A percentile compares a stretch with the other conserved stretches of the same genome.
Evolutionary conservation across 1,140 invertebrate genomes (phyloP).

Genomic region (Bombus balteatus): DNA sequence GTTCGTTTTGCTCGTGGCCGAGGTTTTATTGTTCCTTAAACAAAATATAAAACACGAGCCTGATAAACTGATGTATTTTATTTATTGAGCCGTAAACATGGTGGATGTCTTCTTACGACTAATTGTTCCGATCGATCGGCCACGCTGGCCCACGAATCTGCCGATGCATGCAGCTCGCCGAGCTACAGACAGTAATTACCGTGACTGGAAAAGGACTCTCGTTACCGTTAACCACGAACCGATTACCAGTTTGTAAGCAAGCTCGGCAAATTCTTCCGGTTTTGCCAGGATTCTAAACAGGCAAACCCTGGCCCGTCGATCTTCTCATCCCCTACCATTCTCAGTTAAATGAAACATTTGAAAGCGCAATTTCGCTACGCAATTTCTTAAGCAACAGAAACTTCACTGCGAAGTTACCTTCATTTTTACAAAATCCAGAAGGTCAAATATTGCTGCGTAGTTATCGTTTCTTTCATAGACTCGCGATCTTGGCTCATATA

Average conservation of each 20-base stretch:
- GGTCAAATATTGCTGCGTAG: no score
- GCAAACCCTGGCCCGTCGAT: slow-evolving; percentile 8
- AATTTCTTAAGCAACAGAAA: no score
- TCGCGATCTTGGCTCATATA: no score
- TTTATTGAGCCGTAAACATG: not conserved
- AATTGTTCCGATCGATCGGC: slow-evolving; percentile 22
- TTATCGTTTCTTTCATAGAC: no score
- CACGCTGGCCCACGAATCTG: not conserved
- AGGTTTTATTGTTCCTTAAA: not conserved
- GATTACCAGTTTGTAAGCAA: slow-evolving; percentile 42
- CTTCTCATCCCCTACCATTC: not conserved
- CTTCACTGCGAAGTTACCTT: no score
- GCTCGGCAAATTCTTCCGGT: slow-evolving; percentile 33
- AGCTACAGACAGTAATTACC: slow-evolving; percentile 25
- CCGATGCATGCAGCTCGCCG: not conserved
- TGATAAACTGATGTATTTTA: not conserved
- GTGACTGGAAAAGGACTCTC: slow-evolving; percentile 35
- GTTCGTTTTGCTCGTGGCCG: not conserved
- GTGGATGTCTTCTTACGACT: not conserved
- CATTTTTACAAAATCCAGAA: no score
- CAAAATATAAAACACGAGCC: not conserved
- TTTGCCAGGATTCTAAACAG: slow-evolving; percentile 5
- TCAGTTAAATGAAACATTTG: no score
- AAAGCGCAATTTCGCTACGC: no score
- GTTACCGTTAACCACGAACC: slow-evolving; percentile 54